Evolutionary conservation across 37 sponge, comb jelly and placozoan genomes (phyloP), one percentile per base, ranked within the genome.

Genomic region (Spongia lamella): DNA sequence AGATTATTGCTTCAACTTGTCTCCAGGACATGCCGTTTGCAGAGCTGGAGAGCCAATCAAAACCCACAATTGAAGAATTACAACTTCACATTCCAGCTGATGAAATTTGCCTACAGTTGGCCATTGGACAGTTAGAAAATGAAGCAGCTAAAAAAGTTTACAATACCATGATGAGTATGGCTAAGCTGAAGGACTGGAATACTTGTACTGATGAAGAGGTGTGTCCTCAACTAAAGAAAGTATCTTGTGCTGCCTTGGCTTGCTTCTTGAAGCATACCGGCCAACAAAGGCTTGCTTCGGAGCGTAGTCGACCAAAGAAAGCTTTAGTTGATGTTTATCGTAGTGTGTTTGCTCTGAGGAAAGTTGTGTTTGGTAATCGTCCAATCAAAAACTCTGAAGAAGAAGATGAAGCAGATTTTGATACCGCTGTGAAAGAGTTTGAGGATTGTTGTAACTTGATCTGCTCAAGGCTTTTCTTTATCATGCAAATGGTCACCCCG

Each of bases 171-270:
- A 43, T 43, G 47, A 43, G 47, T 43, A 43, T 43, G 47, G 47
- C 47, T 13, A 43, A 43, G 47, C 9, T 43, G 47, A 43, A 43
- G 81, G 87, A 87, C 51, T 87, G 87, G 87, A 87, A 87, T 71
- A 87, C 87, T 21, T 54, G 71, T 39, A 62, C 47, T 70, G 87
- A 87, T 81, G 87, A 87, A 47, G 72, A 81, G 13, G 25, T 77
- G 11, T 33, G 80, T 1, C 87, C 87, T 62, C 77, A 80, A 54
- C 53, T 87, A 55, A 38, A 62, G 43, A 70, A 76, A 49, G 70
- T 81, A 25, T 87, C 87, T 7, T 87, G 81, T 76, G 81, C 87
- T 36, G 81, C 77, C 24, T 65, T 87, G 72, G 87, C 87, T 9
- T 87, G 87, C 37, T 63, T 73, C 50, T 70, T 87, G 53, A 75